phyloP scores from a whole-genome alignment of 2,113 vertebrate genomes.

The Myocastor coypus region DNA sequence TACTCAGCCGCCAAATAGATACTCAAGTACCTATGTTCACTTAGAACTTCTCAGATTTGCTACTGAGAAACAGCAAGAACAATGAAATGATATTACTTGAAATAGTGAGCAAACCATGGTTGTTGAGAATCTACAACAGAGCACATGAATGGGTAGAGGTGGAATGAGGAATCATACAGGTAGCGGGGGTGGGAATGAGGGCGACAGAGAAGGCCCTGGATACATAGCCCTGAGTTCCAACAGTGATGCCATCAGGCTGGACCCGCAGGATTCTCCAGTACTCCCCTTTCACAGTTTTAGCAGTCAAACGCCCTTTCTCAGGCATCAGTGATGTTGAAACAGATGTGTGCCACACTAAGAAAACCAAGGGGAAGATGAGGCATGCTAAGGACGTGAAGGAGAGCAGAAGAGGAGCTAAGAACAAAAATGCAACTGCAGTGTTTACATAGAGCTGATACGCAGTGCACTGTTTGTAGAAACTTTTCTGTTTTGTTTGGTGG shows the following conservation, averaged over 20 bases:
- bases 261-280: background rate
- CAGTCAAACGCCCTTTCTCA: background rate
- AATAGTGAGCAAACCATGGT: background rate
- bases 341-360: background rate
- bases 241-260: accelerated
- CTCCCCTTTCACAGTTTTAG: background rate
- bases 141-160: background rate
- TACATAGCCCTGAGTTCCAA: background rate
- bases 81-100: background rate
- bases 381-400: background rate
- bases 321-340: background rate
- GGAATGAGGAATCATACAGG: background rate
- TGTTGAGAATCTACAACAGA: background rate
- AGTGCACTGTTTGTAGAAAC: constrained; percentile 57
- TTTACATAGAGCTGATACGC: constrained; percentile 37
- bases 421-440: background rate
- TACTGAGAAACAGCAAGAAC: background rate
- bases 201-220: background rate
- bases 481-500: constrained; percentile 45
- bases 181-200: background rate
- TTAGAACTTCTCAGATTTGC: background rate
- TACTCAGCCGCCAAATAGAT: background rate
- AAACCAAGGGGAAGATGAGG: background rate
- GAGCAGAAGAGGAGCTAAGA: background rate
- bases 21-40: background rate